A percentile compares a stretch with the other conserved stretches of the same genome.
Conservation (phyloP, 2,797 vertebrate species). For the Aulostomus chinensis region DNA sequence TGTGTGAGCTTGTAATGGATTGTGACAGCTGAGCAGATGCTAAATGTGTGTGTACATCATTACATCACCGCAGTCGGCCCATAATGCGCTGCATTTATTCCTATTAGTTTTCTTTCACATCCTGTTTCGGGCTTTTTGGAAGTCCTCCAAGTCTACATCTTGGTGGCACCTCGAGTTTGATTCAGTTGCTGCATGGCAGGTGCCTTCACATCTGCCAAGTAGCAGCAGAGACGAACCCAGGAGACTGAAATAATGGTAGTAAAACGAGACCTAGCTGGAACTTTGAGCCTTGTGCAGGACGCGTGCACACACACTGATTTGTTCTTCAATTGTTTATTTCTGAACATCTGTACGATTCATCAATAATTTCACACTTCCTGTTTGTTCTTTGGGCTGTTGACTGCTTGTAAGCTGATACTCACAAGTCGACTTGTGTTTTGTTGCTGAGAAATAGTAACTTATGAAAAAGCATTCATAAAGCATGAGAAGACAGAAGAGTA, state of each 20-base stretch:
- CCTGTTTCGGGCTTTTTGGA: constrained; percentile 7
- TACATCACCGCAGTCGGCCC: constrained; percentile 2
- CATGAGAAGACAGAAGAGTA: no score
- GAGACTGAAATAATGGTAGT: neutral
- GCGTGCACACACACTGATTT: no score
- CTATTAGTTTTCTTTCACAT: neutral
- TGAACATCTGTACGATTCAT: no score
- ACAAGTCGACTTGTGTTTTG: no score
- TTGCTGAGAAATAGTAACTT: no score
- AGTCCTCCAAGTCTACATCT: neutral
- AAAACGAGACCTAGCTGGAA: neutral
- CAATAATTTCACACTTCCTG: no score
- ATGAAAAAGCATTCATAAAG: no score
- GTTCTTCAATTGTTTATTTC: no score
- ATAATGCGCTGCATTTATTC: constrained; percentile 16
- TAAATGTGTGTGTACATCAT: constrained; percentile 1
- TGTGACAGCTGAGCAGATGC: constrained; percentile 9
- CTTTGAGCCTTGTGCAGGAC: no score
- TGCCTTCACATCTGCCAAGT: neutral
- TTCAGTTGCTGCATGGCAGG: constrained; percentile 12
- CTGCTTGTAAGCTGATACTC: no score
- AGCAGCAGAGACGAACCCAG: neutral
- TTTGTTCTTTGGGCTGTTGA: no score
- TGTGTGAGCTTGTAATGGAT: constrained; percentile 6
- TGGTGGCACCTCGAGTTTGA: constrained; percentile 6